Percentiles rank a stretch among this genome's conserved stretches.
Evolutionary conservation across 1,140 invertebrate species (phyloP).

Genomic region (Ylistrum balloti): DNA sequence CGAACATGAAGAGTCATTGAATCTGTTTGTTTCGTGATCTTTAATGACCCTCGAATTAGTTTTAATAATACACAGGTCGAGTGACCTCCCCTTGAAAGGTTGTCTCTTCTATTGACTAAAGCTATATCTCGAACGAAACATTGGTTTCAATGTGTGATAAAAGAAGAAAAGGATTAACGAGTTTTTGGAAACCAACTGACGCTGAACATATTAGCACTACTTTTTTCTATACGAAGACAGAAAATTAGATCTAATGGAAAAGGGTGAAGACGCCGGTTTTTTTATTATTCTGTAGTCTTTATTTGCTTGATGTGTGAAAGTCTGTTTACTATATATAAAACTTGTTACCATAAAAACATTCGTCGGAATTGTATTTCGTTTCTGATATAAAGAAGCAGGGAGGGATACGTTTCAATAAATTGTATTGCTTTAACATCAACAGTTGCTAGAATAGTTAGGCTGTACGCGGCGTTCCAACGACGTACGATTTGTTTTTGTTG

Average conservation of each 20-base stretch:
- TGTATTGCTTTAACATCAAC: no score
- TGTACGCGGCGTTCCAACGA: no score
- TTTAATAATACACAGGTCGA: background rate
- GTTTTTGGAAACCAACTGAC: background rate
- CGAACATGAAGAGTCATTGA: background rate
- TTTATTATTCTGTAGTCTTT: background rate
- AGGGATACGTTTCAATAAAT: no score
- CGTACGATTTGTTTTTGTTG: no score
- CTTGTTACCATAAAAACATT: background rate
- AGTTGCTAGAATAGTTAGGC: no score
- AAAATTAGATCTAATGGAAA: background rate
- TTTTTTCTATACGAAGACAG: background rate
- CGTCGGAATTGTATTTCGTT: no score
- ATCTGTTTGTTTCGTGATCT: conserved; percentile 32
- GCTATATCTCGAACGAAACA: background rate
- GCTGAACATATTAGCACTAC: background rate
- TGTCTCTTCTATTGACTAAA: background rate
- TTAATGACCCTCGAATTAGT: conserved; percentile 16
- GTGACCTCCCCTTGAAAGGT: conserved; percentile 20
- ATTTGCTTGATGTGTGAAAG: background rate
- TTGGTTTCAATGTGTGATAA: conserved; percentile 1
- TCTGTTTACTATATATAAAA: background rate
- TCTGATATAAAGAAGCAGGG: no score
- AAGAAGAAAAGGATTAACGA: background rate
- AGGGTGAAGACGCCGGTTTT: background rate